Base-by-base conservation (phyloP, 2,113 vertebrate species). In the Ranitomeya variabilis region DNA sequence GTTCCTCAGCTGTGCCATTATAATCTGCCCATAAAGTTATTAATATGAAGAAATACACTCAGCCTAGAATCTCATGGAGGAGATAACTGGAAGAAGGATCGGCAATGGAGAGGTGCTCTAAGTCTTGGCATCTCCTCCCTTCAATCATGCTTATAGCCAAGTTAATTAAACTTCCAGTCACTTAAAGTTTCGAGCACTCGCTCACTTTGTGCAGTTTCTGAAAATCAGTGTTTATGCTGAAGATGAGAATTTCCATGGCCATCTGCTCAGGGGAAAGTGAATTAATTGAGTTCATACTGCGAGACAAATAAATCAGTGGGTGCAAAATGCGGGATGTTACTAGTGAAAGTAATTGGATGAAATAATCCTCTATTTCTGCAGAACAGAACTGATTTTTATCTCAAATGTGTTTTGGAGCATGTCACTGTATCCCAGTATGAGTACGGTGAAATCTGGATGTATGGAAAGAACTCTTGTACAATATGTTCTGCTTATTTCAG, bases 91-190 rank as follows among this genome's bases (percentile, higher is more conserved):
- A 12, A 59, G 52, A 71, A n/a, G 64, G 54, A 7, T 10, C 18
- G 45, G 73, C 37, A 80, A 9, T 52, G 79, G 52, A 88, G 79
- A 62, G 62, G n/a, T 37, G 23, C 87, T 85, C 69, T 59, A 85
- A 66, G 57, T 85, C 26, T 69, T 69, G 60, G 51, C 81, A 76
- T 85, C 66, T 69, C 23, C 81, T 67, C 60, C 81, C 73, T 89
- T 45, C 74, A 79, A 37, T 89, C 87, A 85, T 85, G 51, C 87
- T 78, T 69, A 67, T 37, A 31, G 23, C 73, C n/a, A 69, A 31
- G 73, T 84, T 85, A 89, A 89, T 89, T 85, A 89, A 89, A 89
- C 83, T 85, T 78, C 54, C 71, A 89, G 81, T 85, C 81, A 78
- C 81, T 89, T 85, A 84, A 79, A 67, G 71, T 84, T 89, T 89